Percentiles rank a stretch among this genome's conserved stretches.
Conservation (phyloP, 2,797 vertebrate genomes). For the Gallinago solitaria region DNA sequence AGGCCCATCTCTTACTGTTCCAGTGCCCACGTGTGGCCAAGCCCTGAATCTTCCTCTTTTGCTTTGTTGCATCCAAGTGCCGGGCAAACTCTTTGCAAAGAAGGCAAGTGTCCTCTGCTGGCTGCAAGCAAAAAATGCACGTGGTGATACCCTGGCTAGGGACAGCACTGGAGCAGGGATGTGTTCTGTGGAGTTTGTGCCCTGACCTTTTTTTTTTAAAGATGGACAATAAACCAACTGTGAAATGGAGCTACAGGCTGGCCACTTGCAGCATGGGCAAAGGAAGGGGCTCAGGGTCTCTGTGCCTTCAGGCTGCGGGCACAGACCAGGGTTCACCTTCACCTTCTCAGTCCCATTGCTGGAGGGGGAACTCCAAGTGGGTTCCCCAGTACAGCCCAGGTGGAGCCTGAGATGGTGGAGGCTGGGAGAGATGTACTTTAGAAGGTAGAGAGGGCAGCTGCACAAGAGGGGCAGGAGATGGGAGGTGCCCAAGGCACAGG, state of each 20-base stretch:
- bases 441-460: not conserved
- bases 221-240: fast-evolving
- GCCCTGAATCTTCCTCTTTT: not conserved
- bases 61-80: not conserved
- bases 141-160: not conserved
- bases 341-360: not conserved
- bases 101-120: conserved; percentile 62
- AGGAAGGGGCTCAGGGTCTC: not conserved
- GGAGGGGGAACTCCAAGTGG: fast-evolving
- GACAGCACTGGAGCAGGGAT: not conserved
- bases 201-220: not conserved
- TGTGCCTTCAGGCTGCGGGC: not conserved
- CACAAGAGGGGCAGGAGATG: not conserved
- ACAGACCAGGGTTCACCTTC: not conserved
- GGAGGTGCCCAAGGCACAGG: not conserved
- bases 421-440: not conserved
- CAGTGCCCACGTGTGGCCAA: not conserved
- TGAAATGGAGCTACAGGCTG: not conserved
- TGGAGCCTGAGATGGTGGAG: not conserved
- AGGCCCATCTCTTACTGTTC: not conserved
- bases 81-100: not conserved
- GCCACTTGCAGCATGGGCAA: not conserved
- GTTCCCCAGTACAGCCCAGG: not conserved
- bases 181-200: no score
- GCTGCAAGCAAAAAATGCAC: not conserved